A percentile compares a stretch with the other conserved stretches of the same genome.
Evolutionary conservation across 2,113 vertebrate species (phyloP).

Genomic region (Pygoscelis adeliae): DNA sequence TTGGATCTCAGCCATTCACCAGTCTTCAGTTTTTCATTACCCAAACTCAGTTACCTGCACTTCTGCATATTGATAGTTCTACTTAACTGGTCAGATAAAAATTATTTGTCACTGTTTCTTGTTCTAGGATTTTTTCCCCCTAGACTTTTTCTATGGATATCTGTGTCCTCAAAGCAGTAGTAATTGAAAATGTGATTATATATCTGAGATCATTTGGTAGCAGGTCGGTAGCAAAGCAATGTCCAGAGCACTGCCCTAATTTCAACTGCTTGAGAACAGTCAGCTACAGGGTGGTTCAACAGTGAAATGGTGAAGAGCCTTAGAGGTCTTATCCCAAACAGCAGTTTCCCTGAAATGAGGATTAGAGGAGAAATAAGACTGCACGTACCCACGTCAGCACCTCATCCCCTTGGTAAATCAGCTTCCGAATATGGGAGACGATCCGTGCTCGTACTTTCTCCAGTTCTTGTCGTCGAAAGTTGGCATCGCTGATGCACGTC

Average conservation of each 20-base stretch:
- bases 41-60: neutral
- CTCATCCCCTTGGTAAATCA: conserved; percentile 89
- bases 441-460: conserved; percentile 84
- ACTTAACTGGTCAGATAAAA: neutral
- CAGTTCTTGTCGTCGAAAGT: conserved; percentile 78
- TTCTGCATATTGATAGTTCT: neutral
- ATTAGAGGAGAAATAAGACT: neutral
- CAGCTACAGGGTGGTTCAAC: neutral
- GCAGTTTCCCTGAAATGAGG: neutral
- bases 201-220: neutral
- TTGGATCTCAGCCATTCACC: neutral
- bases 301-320: neutral
- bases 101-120: neutral
- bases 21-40: too few species aligned
- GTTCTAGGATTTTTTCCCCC: neutral
- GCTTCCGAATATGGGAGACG: conserved; percentile 86
- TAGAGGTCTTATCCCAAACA: neutral
- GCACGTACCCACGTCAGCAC: conserved; percentile 85
- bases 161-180: neutral
- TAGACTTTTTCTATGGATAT: neutral
- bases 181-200: accelerated
- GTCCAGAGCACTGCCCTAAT: neutral
- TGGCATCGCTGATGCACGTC: conserved; percentile 80
- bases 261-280: too few species aligned
- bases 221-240: neutral